Evolutionary conservation across 2,113 vertebrate genomes (phyloP).

Genomic region (Syngnathus scovelli): DNA sequence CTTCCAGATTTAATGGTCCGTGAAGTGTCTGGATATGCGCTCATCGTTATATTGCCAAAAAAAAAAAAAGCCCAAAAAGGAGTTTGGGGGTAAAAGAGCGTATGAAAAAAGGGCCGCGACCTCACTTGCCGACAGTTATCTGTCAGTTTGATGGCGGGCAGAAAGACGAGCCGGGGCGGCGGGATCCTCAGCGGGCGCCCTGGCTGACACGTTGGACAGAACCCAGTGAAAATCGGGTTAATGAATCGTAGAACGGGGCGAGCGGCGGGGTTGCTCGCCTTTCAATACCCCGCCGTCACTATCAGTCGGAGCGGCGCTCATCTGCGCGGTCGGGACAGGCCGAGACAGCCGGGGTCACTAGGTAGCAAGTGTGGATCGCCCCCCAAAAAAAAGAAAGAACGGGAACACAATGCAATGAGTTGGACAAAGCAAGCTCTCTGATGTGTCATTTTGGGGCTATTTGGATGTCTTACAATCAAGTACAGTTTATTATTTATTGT

Average conservation of each 20-base stretch:
- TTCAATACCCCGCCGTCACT: conserved; percentile 53
- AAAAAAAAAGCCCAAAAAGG: not conserved
- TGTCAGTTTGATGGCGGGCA: conserved; percentile 48
- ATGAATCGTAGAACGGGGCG: conserved; percentile 55
- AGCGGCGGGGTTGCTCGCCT: conserved; percentile 52
- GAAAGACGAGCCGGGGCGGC: conserved; percentile 8
- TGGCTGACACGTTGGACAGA: conserved; percentile 66
- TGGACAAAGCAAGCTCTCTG: conserved; percentile 39
- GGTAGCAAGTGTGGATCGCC: conserved; percentile 42
- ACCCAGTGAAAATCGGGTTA: conserved; percentile 68
- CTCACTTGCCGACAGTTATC: conserved; percentile 58
- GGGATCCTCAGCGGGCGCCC: conserved; percentile 48
- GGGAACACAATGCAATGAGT: conserved; percentile 47
- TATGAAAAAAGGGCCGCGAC: conserved; percentile 8
- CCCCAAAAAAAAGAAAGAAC: conserved; percentile 30
- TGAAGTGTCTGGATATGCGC: not conserved
- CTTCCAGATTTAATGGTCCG: not conserved
- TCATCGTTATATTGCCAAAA: not conserved
- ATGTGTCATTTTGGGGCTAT: conserved; percentile 17
- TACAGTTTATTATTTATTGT: not conserved
- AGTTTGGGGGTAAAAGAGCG: conserved; percentile 2
- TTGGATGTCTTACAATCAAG: too few relatives aligned
- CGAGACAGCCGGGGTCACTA: conserved; percentile 43
- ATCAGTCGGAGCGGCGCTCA: conserved; percentile 46
- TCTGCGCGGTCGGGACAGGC: conserved; percentile 28